Evolutionary conservation across 2,797 vertebrate genomes (phyloP).

Genomic region (Tympanoctomys barrerae): DNA sequence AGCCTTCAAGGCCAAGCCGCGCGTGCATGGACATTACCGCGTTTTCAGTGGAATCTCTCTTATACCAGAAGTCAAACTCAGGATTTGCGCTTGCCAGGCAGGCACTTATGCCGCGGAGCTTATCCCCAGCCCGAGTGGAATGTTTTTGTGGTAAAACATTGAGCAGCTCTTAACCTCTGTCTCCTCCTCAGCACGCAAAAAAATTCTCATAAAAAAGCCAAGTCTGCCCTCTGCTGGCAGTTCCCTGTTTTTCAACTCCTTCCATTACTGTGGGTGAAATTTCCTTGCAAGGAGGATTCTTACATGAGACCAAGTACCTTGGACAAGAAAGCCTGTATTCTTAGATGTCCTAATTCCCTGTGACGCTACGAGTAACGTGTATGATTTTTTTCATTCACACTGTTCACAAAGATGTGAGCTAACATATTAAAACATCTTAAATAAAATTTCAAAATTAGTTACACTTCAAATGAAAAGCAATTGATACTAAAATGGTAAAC

Average conservation of each 20-base stretch:
- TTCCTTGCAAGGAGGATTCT: neutral
- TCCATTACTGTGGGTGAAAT: neutral
- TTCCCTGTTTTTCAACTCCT: neutral
- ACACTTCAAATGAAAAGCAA: conserved; percentile 6
- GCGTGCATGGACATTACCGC: too few species aligned
- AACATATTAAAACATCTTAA: neutral
- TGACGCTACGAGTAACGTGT: neutral
- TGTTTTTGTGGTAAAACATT: neutral
- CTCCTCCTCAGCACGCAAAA: neutral
- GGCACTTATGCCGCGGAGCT: too few species aligned
- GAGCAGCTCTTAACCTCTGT: neutral
- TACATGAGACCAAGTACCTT: neutral
- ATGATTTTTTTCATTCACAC: neutral
- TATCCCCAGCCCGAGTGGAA: too few species aligned
- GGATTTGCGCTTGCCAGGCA: too few species aligned
- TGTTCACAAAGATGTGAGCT: neutral
- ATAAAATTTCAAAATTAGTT: conserved; percentile 35
- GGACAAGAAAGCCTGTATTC: neutral
- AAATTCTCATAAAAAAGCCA: neutral
- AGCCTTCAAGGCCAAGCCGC: neutral
- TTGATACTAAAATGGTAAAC: neutral
- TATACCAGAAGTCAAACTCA: too few species aligned
- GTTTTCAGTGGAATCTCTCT: neutral
- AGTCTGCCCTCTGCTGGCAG: conserved; percentile 70
- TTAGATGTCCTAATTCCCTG: neutral